Base-by-base conservation (phyloP, 2,888 invertebrate genomes). In the Drosophila pseudotakahashii region DNA sequence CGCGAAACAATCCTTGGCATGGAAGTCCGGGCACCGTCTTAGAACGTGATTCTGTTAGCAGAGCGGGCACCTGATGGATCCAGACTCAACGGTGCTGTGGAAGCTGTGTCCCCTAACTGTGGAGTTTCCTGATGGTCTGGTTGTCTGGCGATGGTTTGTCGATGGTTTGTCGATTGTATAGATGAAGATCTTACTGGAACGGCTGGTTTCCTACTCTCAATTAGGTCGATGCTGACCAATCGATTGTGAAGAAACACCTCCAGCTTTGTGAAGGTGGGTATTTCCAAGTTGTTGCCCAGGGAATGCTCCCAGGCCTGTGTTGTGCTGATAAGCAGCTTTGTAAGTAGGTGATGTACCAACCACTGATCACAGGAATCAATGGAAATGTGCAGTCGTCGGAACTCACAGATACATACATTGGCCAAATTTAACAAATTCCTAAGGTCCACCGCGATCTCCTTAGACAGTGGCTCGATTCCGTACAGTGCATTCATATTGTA, bases 81-180 rank as follows among this genome's bases (percentile, higher is more conserved):
- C 13, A 1, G 34, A 13, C 34, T 11, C 13, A 36, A 36, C 5
- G 26, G 26, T 26, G 26, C 26, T 26, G 26, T 26, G 26, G 26
- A 26, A 26, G 26, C 26, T 36, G 13, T 36, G 34, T 36, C 34
- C 11, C 13, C 34, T 37, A 37, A 37, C 6, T 6, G 37, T 37
- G 2, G n/a, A n/a, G n/a, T 14, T n/a, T n/a, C 37, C 37, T 2
- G n/a, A 37, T 37, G 37, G 7, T 37, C 37, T 37, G n/a, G n/a
- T n/a, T 37, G n/a, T 37, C 37, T 37, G 37, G 37, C 37, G 37
- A 37, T 37, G 37, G 37, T 37, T 37, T n/a, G n/a, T n/a, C n/a
- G n/a, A n/a, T n/a, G n/a, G n/a, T n/a, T n/a, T 7, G n/a, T 37
- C n/a, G n/a, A n/a, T 10, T 37, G n/a, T 37, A 14, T 2, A n/a